Conservation (phyloP, 1,140 invertebrate species). For the Geopemphigus sp. region DNA sequence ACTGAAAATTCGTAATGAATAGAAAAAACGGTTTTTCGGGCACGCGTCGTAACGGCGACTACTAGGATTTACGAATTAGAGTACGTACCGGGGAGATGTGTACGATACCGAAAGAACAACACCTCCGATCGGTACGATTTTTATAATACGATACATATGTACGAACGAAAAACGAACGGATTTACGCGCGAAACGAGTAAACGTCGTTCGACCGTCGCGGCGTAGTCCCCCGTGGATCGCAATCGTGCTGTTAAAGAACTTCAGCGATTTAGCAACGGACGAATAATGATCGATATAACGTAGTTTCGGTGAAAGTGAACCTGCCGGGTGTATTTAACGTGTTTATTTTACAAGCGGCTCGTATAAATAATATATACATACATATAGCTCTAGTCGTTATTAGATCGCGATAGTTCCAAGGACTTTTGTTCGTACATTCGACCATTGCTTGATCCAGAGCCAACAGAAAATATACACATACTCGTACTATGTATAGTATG, state of each 20-base stretch:
- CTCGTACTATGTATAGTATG: no score
- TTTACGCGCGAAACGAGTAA: no score
- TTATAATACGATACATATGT: no score
- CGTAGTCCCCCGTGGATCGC: no score
- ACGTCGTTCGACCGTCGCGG: no score
- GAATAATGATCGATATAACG: conserved; percentile 16
- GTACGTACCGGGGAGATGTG: background rate
- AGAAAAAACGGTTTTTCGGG: conserved; percentile 10
- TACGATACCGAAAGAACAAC: background rate
- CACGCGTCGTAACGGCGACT: background rate
- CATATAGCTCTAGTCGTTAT: no score
- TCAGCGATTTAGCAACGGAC: conserved; percentile 21
- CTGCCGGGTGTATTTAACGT: conserved; percentile 5
- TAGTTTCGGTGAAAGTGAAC: conserved; percentile 44
- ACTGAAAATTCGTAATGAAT: background rate
- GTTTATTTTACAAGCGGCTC: background rate
- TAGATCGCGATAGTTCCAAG: background rate
- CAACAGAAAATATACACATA: no score
- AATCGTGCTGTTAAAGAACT: background rate
- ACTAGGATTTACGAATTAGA: background rate
- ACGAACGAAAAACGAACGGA: no score
- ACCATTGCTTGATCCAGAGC: no score
- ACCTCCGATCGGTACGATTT: no score
- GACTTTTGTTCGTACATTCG: background rate
- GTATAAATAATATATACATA: no score